These are phyloP conservation scores for Boloria euphrosyne DNA, from an alignment of 2,888 invertebrate genomes.

Conservation along the genomic window DNA sequence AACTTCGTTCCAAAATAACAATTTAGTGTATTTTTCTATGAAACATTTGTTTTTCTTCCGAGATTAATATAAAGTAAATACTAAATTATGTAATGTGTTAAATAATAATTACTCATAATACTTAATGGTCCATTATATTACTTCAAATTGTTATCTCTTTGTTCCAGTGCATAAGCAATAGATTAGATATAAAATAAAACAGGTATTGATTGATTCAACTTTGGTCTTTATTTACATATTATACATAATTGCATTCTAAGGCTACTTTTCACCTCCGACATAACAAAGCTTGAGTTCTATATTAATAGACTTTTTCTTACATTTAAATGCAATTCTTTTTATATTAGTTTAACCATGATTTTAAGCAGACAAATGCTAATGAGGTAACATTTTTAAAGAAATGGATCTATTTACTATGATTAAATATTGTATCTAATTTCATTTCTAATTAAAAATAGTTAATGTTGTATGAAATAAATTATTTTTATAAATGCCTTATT, in stretches of 20 bases:
- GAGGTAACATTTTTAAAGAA: not conserved
- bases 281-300: not conserved
- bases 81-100: no score
- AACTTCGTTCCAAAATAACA: no score
- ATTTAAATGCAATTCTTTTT: conserved; percentile 20
- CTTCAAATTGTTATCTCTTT: no score
- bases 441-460: conserved; percentile 2
- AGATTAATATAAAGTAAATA: no score
- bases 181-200: conserved; percentile 11
- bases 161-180: no score
- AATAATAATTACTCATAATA: no score
- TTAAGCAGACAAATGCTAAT: conserved; percentile 6
- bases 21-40: no score
- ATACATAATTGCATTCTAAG: conserved; percentile 32
- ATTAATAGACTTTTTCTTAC: conserved; percentile 4
- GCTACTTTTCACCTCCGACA: conserved; percentile 19
- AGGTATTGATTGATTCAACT: conserved; percentile 30
- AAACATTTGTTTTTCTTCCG: no score
- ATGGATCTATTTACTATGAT: no score
- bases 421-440: conserved; percentile 16
- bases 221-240: conserved; percentile 43
- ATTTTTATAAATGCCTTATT: conserved; percentile 7
- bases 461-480: conserved; percentile 7
- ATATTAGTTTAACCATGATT: conserved; percentile 11
- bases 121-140: no score